Evolutionary conservation across 2,888 invertebrate species (phyloP), one percentile per base, ranked within the genome.

Genomic region (Lycia hirtaria): DNA sequence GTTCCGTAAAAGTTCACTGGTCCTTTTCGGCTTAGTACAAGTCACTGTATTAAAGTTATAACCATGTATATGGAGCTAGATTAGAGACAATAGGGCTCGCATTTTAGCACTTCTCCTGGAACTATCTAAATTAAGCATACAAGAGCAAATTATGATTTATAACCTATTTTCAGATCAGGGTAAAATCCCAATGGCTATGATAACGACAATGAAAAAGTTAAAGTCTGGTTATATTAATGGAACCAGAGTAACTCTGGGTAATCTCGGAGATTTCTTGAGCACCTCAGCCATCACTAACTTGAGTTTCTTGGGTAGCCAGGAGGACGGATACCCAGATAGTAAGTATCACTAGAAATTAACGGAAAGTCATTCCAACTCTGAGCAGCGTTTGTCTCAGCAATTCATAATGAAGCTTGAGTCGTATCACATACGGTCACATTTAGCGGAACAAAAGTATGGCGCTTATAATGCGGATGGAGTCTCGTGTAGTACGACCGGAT

Each of bases 151-250:
- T 12, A 12, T 3, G 7, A 22, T 24, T 37, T 19, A n/a, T 3
- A 14, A 12, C n/a, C 2, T 30, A 45, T 56, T 92, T 93, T 69
- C 83, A 97, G 98, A 98, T 92, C 96, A 98, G 87, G 97, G 97
- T 57, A 97, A 95, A 88, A 96, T 98, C 62, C 98, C 98, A 0
- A 93, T 97, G 81, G 97, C 98, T 0, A 97, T 99, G 95, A 96
- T 99, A 70, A 98, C 98, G 1, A 99, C 99, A 1, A 97, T 99
- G 94, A 98, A 98, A 80, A 99, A 99, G 87, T 92, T 99, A 3
- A 98, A 98, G 85, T 98, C 98, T 59, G 99, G 99, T 7, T 99
- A 99, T 81, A 98, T 99, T 50, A 98, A 98, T 79, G 99, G 99
- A n/a, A 99, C 99, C 0, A 94, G 99, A 72, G 99, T 99, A 0